Percentiles rank a stretch among this genome's conserved stretches.
Evolutionary conservation across 2,113 vertebrate genomes (phyloP).

Genomic region (Pachyramphus minor): DNA sequence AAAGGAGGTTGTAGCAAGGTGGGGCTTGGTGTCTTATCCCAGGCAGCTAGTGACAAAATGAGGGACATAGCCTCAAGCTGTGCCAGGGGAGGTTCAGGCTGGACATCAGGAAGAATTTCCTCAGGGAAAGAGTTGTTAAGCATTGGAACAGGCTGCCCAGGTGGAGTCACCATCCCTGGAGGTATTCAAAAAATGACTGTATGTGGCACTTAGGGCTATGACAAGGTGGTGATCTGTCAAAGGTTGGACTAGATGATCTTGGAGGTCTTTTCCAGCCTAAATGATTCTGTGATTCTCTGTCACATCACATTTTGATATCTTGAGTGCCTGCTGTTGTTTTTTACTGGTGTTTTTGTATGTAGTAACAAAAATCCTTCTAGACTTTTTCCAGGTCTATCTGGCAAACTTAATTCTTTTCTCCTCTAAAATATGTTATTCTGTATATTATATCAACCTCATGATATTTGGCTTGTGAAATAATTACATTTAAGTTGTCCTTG

Average conservation of each 20-base stretch:
- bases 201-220: accelerated
- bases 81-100: background rate
- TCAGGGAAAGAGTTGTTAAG: background rate
- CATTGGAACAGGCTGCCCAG: background rate
- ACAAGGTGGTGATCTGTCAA: accelerated
- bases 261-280: background rate
- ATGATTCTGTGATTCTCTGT: background rate
- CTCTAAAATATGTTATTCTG: background rate
- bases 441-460: background rate
- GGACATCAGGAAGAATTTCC: background rate
- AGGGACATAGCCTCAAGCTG: background rate
- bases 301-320: background rate
- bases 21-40: background rate
- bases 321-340: background rate
- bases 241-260: background rate
- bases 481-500: background rate
- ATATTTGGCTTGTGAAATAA: background rate
- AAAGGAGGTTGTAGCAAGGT: background rate
- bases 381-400: background rate
- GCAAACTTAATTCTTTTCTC: background rate
- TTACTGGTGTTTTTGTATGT: background rate
- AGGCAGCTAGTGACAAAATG: background rate
- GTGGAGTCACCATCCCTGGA: background rate
- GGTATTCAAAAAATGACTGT: background rate
- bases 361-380: background rate